A percentile compares a stretch with the other conserved stretches of the same genome.
Evolutionary conservation across 2,113 vertebrate genomes (phyloP).

Genomic region (Nettapus auritus): DNA sequence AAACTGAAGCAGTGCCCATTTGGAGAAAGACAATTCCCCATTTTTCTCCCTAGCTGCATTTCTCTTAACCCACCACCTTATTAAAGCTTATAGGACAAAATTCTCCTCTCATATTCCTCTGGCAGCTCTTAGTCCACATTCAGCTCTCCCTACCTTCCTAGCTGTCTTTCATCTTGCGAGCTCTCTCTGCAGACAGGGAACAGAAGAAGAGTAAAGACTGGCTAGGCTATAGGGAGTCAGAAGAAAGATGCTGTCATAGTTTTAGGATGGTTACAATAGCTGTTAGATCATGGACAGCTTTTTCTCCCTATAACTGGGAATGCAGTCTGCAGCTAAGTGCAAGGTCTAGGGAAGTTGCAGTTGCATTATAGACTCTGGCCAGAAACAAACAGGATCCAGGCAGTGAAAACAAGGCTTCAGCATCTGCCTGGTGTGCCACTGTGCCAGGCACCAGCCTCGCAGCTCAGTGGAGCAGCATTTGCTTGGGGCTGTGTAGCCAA

Average conservation of each 20-base stretch:
- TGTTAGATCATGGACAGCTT: not conserved
- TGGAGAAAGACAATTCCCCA: conserved; percentile 13
- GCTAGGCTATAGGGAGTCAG: conserved; percentile 17
- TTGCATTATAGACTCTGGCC: not conserved
- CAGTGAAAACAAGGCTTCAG: not conserved
- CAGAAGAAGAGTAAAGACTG: conserved; percentile 14
- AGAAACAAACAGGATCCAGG: not conserved
- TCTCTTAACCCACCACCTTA: conserved; percentile 48
- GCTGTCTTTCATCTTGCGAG: conserved; percentile 35
- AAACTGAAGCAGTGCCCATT: conserved; percentile 33
- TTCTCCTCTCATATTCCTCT: conserved; percentile 59
- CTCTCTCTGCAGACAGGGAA: conserved; percentile 29
- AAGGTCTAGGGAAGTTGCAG: not conserved
- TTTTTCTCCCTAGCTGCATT: conserved; percentile 21
- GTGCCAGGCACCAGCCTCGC: not conserved
- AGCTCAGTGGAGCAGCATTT: not conserved
- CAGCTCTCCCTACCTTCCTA: not conserved
- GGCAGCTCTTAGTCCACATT: conserved; percentile 50
- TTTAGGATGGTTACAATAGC: conserved; percentile 19
- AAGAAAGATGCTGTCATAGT: conserved; percentile 33
- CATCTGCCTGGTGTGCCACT: not conserved
- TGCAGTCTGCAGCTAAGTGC: not conserved
- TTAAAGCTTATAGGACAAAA: conserved; percentile 56
- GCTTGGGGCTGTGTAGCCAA: not conserved
- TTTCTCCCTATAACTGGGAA: not conserved